phyloP scores from a whole-genome alignment of 2,113 vertebrate species.

The Typhlomys cinereus region DNA sequence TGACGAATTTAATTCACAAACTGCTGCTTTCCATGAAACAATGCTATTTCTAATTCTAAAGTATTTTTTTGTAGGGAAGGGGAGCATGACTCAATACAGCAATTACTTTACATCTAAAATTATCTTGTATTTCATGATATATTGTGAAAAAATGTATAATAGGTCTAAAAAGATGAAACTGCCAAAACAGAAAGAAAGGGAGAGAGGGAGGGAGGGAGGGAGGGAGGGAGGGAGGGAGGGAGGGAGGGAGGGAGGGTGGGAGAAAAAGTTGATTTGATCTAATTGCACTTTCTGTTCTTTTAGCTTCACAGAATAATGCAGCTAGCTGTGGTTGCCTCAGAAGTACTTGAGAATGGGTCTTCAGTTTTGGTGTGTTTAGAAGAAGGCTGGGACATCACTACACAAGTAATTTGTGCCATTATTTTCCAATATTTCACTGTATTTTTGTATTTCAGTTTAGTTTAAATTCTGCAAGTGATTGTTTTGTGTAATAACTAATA shows the following conservation, averaged over 20 bases:
- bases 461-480: conserved; percentile 33
- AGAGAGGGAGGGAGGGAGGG: not conserved
- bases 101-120: conserved; percentile 21
- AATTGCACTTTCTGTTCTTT: conserved; percentile 49
- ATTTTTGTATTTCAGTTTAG: conserved; percentile 39
- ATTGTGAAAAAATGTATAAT: not conserved
- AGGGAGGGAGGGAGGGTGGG: not conserved
- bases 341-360: conserved; percentile 96
- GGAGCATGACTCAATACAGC: not conserved
- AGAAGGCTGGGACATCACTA: conserved; percentile 98
- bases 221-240: not conserved
- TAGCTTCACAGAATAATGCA: conserved; percentile 97
- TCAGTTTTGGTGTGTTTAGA: conserved; percentile 97
- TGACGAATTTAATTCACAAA: conserved; percentile 53
- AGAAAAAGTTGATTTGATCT: too few species aligned
- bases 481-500: conserved; percentile 23
- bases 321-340: conserved; percentile 92
- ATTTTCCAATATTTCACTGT: conserved; percentile 44
- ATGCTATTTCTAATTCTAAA: conserved; percentile 16
- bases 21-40: not conserved
- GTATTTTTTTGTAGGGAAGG: not conserved
- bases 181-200: not conserved
- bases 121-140: not conserved
- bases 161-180: not conserved
- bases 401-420: conserved; percentile 89